Evolutionary conservation across 53 echinoderm and acorn worm genomes (phyloP).

Genomic region (Zoroaster sp.): DNA sequence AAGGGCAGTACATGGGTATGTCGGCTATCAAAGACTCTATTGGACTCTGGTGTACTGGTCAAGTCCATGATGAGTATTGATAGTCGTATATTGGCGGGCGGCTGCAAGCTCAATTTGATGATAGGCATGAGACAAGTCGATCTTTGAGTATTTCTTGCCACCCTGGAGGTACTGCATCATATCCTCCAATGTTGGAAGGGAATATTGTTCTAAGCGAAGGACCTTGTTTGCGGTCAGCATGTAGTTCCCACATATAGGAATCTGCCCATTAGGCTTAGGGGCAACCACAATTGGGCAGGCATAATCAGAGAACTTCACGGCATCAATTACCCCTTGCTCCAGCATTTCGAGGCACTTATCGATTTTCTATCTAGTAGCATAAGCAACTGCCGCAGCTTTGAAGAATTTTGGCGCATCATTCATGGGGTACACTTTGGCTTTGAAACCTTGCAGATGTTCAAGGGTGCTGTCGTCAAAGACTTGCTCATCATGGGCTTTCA

Average conservation of each 20-base stretch:
- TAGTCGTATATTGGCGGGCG: conserved; percentile 50
- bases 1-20: conserved; percentile 55
- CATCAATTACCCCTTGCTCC: conserved; percentile 48
- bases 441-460: conserved; percentile 18
- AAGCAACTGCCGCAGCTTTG: conserved; percentile 64
- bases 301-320: conserved; percentile 55
- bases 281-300: conserved; percentile 70
- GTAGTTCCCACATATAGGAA: conserved; percentile 71
- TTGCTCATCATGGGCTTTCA: background rate
- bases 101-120: conserved; percentile 55
- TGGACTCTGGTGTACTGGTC: conserved; percentile 48
- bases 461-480: conserved; percentile 2
- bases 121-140: conserved; percentile 72
- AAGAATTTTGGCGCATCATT: conserved; percentile 31
- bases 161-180: conserved; percentile 64
- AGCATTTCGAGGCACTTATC: conserved; percentile 43
- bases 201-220: conserved; percentile 54
- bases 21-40: conserved; percentile 37
- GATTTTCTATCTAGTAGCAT: conserved; percentile 56
- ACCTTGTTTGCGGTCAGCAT: conserved; percentile 69
- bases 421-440: conserved; percentile 59
- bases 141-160: conserved; percentile 58
- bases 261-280: conserved; percentile 52
- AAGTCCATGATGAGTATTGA: conserved; percentile 53
- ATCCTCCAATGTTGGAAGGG: conserved; percentile 60